Conservation (phyloP, 2,888 invertebrate genomes). For the Nudaria mundana region DNA sequence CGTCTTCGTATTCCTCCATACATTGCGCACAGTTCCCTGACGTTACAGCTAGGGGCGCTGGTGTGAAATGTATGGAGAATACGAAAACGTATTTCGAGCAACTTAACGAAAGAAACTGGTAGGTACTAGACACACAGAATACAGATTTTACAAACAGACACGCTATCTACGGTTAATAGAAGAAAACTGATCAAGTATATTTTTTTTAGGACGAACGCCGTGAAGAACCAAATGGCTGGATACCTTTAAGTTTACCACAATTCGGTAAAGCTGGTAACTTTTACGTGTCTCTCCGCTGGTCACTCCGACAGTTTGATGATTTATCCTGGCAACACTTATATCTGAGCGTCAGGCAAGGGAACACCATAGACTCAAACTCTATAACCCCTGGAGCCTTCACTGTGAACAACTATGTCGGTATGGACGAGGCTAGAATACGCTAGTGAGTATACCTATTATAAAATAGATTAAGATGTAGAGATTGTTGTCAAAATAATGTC, state of each 20-base stretch:
- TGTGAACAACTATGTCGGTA: constrained; percentile 81
- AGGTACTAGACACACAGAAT: no score
- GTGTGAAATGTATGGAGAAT: no score
- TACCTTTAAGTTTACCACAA: constrained; percentile 81
- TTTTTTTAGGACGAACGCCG: constrained; percentile 66
- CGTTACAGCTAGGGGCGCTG: no score
- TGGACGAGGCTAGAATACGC: constrained; percentile 58
- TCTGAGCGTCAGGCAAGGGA: constrained; percentile 53
- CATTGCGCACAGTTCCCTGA: no score
- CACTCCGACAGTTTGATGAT: constrained; percentile 57
- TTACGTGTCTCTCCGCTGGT: constrained; percentile 69
- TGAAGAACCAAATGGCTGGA: constrained; percentile 85
- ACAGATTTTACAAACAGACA: no score
- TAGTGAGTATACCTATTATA: constrained; percentile 51
- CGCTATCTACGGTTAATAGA: no score
- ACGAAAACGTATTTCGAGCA: no score
- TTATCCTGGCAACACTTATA: constrained; percentile 76
- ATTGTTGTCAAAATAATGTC: no score
- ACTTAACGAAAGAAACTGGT: no score
- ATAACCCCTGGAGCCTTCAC: constrained; percentile 82
- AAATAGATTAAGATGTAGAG: no score
- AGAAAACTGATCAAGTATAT: no score
- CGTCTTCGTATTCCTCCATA: no score
- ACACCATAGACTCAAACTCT: constrained; percentile 50
- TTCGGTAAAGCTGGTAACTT: constrained; percentile 70